Base-by-base conservation (phyloP, 2,113 vertebrate species). In the Scatophagus argus region DNA sequence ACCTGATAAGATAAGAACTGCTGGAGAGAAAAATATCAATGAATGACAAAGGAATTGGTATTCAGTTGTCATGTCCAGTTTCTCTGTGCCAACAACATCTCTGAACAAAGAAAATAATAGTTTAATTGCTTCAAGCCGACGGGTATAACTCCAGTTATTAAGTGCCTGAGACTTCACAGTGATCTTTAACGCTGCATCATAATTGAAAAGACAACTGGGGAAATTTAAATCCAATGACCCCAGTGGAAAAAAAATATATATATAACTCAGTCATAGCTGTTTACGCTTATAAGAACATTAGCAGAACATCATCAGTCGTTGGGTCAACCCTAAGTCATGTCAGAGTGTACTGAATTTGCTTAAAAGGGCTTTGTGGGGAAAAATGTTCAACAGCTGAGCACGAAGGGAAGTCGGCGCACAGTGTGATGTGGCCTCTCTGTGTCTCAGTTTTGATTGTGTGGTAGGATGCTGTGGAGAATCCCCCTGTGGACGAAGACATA, bases 51-150 rank as follows among this genome's bases (percentile, higher is more conserved):
- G 31, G 32, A 63, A 56, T 51, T 49, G 43, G 29, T 47, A 27
- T 59, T 77, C 43, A 34, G 39, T 80, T 38, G 54, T 51, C 70
- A 23, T 23, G 47, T 55, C 66, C 60, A 79, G 63, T 81, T 81
- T 74, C 31, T 43, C 13, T 1, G 51, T 54, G 72, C 65, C 52
- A 27, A 9, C 32, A 1, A 44, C 36, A 23, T 75, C 38, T 52
- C 41, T 16, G 61, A 59, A 79, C 60, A 69, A 79, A 64, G 27
- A 52, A n/a, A 44, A 39, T 10, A 62, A 67, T 31, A 21, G 27
- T 73, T 52, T 38, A 61, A 80, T 77, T 68, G 63, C 32, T 82
- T 59, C 13, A 29, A 49, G 67, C 51, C 25, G 17, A 36, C 23
- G 54, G 39, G n/a, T 23, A 65, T 5, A 51, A 51, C 27, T 58